Evolutionary conservation across 2,888 invertebrate genomes (phyloP).

Genomic region (Macaria notata): DNA sequence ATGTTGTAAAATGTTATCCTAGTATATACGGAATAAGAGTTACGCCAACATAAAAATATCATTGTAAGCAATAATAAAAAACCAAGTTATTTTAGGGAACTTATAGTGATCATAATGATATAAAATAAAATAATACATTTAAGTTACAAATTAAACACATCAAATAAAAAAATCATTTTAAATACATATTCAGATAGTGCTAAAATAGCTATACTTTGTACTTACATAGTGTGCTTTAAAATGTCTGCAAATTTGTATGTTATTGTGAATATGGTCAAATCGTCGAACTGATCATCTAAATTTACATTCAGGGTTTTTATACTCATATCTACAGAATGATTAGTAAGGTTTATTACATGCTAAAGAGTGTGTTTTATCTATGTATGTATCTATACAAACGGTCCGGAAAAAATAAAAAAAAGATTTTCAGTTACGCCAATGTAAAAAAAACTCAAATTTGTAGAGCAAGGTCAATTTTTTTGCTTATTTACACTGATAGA

Average conservation of each 20-base stretch:
- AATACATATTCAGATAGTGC: constrained; percentile 43
- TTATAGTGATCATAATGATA: constrained; percentile 39
- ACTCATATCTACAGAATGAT: too few relatives aligned
- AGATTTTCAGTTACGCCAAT: too few relatives aligned
- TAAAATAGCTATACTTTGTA: constrained; percentile 26
- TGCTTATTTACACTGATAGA: too few relatives aligned
- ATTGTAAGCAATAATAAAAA: constrained; percentile 70
- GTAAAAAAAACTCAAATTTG: too few relatives aligned
- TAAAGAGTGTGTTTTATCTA: too few relatives aligned
- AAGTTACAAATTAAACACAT: constrained; percentile 38
- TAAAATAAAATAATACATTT: constrained; percentile 5
- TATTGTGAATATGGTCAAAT: constrained; percentile 4
- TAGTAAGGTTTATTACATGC: too few relatives aligned
- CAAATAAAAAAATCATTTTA: constrained; percentile 22
- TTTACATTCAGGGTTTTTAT: too few relatives aligned
- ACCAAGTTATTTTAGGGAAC: constrained; percentile 46
- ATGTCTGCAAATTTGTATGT: constrained; percentile 4
- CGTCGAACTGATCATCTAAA: constrained; percentile 2
- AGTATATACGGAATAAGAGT: constrained; percentile 55
- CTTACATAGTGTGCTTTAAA: constrained; percentile 11
- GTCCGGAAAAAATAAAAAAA: too few relatives aligned
- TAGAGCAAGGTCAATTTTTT: too few relatives aligned
- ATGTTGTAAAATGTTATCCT: constrained; percentile 58
- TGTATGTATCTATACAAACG: too few relatives aligned
- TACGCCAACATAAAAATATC: constrained; percentile 69